Base-by-base conservation (phyloP, 1,140 invertebrate genomes). In the Ptiloglossa arizonensis region DNA sequence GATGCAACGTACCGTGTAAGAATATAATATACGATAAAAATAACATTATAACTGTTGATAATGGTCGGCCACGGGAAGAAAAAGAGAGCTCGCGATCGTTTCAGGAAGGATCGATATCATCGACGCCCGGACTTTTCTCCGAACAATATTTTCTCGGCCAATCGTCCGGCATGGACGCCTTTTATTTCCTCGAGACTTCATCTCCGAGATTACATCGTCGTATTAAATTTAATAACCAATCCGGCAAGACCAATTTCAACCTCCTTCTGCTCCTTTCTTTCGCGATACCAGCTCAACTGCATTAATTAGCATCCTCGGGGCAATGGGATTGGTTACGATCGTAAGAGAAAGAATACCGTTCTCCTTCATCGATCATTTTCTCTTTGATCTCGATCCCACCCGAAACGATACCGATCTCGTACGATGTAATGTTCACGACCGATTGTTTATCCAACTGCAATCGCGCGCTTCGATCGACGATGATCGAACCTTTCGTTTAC, bases 281-380 rank as follows among this genome's bases (percentile, higher is more conserved):
- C 22, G 48, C n/a, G 35, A 44, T 57, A 38, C 38, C 60, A 19
- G 59, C 66, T 52, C 62, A 67, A 67, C 72, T 79, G 66, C 41
- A 79, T 76, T 81, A 79, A 81, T 79, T 81, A 76, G 68, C 76
- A 79, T 79, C 41, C 54, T 67, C 62, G 59, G 59, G 35, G 44
- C 35, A 62, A 13, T 41, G 59, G 59, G 8, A 38, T 60, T 38
- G 29, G 8, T n/a, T n/a, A 35, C 19, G 17, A n/a, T 19, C 17
- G n/a, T 62, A 41, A 38, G 11, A 24, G 22, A 22, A 52, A 52
- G n/a, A 22, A 22, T 48, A 67, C 19, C 46, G 44, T 67, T 50
- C n/a, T 35, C 29, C n/a, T n/a, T n/a, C 52, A 46, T 57, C 50
- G 54, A 56, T 60, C 32, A 56, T 57, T 59, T 57, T 29, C 54